Conservation (phyloP, 2,888 invertebrate species). For the Drosophila parthenogenetica region DNA sequence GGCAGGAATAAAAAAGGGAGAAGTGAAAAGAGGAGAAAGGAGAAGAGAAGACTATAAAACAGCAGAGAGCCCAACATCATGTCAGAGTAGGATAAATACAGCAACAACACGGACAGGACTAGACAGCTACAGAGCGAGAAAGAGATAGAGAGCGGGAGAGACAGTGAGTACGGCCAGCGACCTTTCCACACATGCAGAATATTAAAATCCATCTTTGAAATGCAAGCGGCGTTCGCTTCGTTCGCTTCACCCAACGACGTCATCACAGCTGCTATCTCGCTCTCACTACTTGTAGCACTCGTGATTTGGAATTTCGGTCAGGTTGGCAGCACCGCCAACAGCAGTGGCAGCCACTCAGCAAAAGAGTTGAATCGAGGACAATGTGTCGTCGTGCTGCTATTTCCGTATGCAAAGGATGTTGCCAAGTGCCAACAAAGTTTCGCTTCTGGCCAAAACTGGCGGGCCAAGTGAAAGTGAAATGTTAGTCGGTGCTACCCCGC, state of each 20-base stretch:
- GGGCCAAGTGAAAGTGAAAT: constrained; percentile 81
- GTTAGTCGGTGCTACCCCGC: constrained; percentile 21
- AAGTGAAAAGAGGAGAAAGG: constrained; percentile 5
- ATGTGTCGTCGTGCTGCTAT: constrained; percentile 72
- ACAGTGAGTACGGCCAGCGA: constrained; percentile 69
- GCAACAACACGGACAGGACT: constrained; percentile 20
- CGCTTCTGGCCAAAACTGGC: constrained; percentile 73
- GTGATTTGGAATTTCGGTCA: constrained; percentile 74
- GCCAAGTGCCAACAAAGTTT: constrained; percentile 78
- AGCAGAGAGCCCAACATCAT: constrained; percentile 11
- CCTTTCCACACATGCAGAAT: constrained; percentile 82
- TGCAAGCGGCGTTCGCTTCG: constrained; percentile 71
- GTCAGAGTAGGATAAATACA: constrained; percentile 39
- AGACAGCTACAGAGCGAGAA: background rate
- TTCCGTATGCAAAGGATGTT: constrained; percentile 84
- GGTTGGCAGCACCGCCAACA: constrained; percentile 64
- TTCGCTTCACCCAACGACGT: constrained; percentile 48
- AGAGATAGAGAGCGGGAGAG: background rate
- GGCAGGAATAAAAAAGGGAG: background rate
- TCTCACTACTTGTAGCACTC: constrained; percentile 34
- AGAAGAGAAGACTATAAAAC: constrained; percentile 35
- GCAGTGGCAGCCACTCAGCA: constrained; percentile 32
- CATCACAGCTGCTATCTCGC: constrained; percentile 65
- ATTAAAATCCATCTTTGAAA: constrained; percentile 83
- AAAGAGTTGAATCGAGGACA: constrained; percentile 77